phyloP scores from a whole-genome alignment of 2,113 vertebrate species.

The Athene noctua region DNA sequence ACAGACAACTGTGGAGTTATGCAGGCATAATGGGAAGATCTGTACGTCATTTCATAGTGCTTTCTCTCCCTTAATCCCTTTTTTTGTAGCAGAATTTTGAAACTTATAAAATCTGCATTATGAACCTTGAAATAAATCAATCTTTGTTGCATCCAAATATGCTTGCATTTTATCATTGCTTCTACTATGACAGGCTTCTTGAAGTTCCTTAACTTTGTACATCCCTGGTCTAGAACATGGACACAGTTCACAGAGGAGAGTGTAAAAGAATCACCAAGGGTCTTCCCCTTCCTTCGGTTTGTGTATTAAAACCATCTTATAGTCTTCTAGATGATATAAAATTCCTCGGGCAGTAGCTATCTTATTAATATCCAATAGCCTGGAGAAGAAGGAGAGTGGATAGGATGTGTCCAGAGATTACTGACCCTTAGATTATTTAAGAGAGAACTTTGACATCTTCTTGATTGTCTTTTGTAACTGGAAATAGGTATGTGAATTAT shows the following conservation, averaged over 20 bases:
- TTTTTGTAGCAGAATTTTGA: neutral
- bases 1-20: neutral
- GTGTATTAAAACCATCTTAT: neutral
- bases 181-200: neutral
- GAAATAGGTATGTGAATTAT: neutral
- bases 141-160: neutral
- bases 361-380: neutral
- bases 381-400: neutral
- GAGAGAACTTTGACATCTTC: neutral
- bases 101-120: neutral
- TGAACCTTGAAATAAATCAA: neutral
- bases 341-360: neutral
- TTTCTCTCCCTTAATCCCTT: neutral
- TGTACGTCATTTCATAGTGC: neutral
- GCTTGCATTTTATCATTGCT: neutral
- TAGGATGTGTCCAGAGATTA: neutral
- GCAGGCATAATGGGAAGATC: neutral
- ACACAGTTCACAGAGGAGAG: neutral
- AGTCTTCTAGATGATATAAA: neutral
- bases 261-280: rapidly evolving
- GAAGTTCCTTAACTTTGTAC: neutral
- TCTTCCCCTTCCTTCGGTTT: neutral
- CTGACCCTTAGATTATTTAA: neutral
- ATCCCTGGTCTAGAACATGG: rapidly evolving
- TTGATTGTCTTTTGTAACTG: neutral